phyloP scores from a whole-genome alignment of 2,797 vertebrate species.

The Cheirogaleus major region DNA sequence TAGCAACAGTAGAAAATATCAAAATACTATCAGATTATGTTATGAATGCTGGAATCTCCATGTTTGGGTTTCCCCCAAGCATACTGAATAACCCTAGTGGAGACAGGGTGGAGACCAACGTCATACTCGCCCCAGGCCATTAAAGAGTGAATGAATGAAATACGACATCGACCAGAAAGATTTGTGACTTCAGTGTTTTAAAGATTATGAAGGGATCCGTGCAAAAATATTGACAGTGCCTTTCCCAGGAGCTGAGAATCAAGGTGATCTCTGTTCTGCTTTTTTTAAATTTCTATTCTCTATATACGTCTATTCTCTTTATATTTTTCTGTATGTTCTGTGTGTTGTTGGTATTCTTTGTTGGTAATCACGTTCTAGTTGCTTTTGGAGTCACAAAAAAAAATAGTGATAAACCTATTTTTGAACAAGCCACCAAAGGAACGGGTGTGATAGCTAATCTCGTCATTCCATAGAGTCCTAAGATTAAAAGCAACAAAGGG shows the following conservation, averaged over 20 bases:
- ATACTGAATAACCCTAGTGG: not conserved
- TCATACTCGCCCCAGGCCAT: not conserved
- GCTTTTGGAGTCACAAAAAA: not conserved
- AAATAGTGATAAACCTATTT: not conserved
- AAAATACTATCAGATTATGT: not conserved
- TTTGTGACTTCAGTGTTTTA: not conserved
- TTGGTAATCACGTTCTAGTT: not conserved
- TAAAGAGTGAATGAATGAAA: not conserved
- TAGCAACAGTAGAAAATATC: not conserved
- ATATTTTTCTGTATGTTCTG: not conserved
- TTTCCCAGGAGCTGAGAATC: not conserved
- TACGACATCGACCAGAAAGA: not conserved
- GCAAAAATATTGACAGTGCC: not conserved
- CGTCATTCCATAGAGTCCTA: too few species aligned
- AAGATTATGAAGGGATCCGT: not conserved
- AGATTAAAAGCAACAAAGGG: not conserved
- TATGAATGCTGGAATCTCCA: not conserved
- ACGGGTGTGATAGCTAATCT: not conserved
- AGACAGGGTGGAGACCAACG: too few species aligned
- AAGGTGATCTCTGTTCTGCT: not conserved
- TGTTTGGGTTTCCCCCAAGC: not conserved
- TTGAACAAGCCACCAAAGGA: not conserved
- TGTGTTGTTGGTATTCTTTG: not conserved
- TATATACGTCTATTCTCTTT: not conserved
- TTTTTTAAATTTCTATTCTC: not conserved